These are phyloP conservation scores for Hipposideros armiger DNA, from an alignment of 2,113 vertebrate genomes.

Conservation along the genomic window DNA sequence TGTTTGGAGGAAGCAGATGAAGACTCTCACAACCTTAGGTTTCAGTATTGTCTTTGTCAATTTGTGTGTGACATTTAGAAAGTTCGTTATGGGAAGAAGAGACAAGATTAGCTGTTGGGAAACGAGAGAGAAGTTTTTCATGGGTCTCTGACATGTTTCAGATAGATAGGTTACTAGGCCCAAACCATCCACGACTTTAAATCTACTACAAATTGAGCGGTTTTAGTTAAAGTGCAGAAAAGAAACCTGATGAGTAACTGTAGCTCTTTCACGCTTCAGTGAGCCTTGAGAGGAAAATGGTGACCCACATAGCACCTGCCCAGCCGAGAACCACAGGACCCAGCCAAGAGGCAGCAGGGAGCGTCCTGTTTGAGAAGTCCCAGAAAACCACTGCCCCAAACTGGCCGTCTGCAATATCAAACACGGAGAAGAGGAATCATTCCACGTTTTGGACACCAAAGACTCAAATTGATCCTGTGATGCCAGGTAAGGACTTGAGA, in stretches of 20 bases:
- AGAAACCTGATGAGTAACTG: background rate
- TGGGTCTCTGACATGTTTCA: background rate
- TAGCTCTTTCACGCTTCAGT: constrained; percentile 86
- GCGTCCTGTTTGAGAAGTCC: constrained; percentile 75
- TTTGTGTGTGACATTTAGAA: background rate
- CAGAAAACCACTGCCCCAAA: constrained; percentile 83
- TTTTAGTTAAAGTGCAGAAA: constrained; percentile 32
- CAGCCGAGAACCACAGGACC: constrained; percentile 77
- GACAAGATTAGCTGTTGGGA: background rate
- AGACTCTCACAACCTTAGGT: background rate
- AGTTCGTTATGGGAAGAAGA: background rate
- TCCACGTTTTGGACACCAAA: constrained; percentile 83
- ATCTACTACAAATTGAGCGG: background rate
- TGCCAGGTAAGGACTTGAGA: constrained; percentile 87
- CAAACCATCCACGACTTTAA: background rate
- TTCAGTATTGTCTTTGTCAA: background rate
- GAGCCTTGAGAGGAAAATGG: constrained; percentile 88
- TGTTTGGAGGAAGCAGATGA: background rate
- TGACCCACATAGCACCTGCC: constrained; percentile 84
- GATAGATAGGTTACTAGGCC: background rate
- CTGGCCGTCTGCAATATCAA: constrained; percentile 67
- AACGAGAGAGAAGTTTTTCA: background rate
- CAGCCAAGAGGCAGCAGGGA: constrained; percentile 69
- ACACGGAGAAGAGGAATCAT: constrained; percentile 81
- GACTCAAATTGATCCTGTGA: constrained; percentile 77